phyloP scores from a whole-genome alignment of 2,888 invertebrate genomes.

The Phanerotoma sp. region DNA sequence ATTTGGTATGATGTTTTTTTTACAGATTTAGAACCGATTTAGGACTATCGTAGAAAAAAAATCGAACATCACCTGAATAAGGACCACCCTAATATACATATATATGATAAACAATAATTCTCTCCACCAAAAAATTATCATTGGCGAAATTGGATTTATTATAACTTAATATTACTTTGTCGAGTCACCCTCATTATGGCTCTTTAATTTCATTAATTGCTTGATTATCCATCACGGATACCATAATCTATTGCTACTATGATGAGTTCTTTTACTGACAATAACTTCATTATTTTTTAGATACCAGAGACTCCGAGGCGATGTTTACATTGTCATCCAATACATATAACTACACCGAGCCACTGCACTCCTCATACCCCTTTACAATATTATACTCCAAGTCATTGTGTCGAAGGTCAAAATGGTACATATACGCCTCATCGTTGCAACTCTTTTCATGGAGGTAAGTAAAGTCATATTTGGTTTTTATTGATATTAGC shows the following conservation, averaged over 20 bases:
- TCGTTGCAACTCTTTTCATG: constrained; percentile 51
- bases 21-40: too few relatives aligned
- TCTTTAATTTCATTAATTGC: too few relatives aligned
- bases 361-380: constrained; percentile 44
- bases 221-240: too few relatives aligned
- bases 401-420: constrained; percentile 46
- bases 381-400: constrained; percentile 52
- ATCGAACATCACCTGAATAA: too few relatives aligned
- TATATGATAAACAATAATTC: too few relatives aligned
- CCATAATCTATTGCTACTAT: not conserved
- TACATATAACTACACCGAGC: constrained; percentile 47
- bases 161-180: too few relatives aligned
- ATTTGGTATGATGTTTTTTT: too few relatives aligned
- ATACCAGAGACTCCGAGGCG: constrained; percentile 40
- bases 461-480: constrained; percentile 43
- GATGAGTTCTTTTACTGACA: not conserved
- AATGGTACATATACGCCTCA: constrained; percentile 49
- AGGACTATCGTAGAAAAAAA: too few relatives aligned
- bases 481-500: constrained; percentile 12
- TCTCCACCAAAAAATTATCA: too few relatives aligned
- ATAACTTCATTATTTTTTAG: not conserved
- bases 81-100: too few relatives aligned
- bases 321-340: constrained; percentile 52
- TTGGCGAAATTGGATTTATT: too few relatives aligned
- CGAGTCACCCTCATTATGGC: too few relatives aligned